These are phyloP conservation scores for Phortica magna DNA, from an alignment of 2,888 invertebrate genomes.

Conservation along the genomic window DNA sequence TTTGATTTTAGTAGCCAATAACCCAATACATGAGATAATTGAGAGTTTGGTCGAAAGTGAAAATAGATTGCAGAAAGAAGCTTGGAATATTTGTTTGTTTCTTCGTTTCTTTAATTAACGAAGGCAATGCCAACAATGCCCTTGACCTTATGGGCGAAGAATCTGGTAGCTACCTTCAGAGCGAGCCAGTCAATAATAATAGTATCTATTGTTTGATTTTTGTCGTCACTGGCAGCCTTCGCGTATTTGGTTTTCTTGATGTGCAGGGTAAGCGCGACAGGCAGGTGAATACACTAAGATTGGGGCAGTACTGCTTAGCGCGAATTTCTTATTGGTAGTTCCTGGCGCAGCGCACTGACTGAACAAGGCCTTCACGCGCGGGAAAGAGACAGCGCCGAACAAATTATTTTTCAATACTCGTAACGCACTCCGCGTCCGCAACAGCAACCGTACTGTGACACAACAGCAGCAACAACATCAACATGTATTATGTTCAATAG, in stretches of 20 bases:
- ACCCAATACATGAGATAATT: neutral
- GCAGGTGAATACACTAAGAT: neutral
- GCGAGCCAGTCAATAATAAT: conserved; percentile 16
- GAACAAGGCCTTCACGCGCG: conserved; percentile 12
- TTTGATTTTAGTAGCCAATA: neutral
- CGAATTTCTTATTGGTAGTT: conserved; percentile 9
- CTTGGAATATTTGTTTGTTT: neutral
- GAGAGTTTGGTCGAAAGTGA: conserved; percentile 9
- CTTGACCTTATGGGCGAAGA: conserved; percentile 30
- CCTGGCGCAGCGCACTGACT: conserved; percentile 20
- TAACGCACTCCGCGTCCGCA: conserved; percentile 46
- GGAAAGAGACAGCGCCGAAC: conserved; percentile 16
- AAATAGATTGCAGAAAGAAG: conserved; percentile 15
- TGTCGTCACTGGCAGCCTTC: conserved; percentile 68
- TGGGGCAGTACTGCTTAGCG: neutral
- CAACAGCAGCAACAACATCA: conserved; percentile 49
- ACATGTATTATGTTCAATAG: conserved; percentile 31
- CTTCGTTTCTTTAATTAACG: conserved; percentile 27
- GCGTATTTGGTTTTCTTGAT: conserved; percentile 37
- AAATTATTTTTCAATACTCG: conserved; percentile 21
- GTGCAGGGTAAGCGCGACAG: neutral
- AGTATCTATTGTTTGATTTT: conserved; percentile 39
- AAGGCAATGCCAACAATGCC: conserved; percentile 34
- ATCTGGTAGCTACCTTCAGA: neutral
- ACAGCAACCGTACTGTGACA: conserved; percentile 49